Conservation (phyloP, 2,888 invertebrate genomes). For the Caenorhabditis sp. region DNA sequence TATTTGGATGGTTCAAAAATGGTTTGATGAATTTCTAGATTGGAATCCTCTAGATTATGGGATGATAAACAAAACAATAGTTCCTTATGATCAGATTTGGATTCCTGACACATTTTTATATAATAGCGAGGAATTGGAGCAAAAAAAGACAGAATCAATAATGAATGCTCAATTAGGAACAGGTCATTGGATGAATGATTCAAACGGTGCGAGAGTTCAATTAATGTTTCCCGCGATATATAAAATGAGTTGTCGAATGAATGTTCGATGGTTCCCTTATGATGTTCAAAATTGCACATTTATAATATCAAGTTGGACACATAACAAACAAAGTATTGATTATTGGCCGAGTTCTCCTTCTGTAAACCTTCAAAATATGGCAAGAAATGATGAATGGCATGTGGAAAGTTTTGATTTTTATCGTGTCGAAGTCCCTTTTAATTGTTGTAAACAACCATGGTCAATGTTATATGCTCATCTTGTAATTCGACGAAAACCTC, state of each 20-base stretch:
- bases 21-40: conserved; percentile 73
- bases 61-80: conserved; percentile 71
- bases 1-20: conserved; percentile 72
- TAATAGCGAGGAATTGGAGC: conserved; percentile 67
- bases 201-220: conserved; percentile 61
- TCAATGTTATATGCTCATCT: conserved; percentile 69
- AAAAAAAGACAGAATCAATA: conserved; percentile 67
- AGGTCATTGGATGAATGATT: conserved; percentile 63
- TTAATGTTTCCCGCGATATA: conserved; percentile 71
- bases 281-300: conserved; percentile 68
- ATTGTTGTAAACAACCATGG: conserved; percentile 68
- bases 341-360: conserved; percentile 57
- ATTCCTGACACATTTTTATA: conserved; percentile 71
- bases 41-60: conserved; percentile 72
- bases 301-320: conserved; percentile 69
- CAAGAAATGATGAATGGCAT: conserved; percentile 69
- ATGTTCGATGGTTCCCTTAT: conserved; percentile 67
- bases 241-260: conserved; percentile 66
- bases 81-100: conserved; percentile 69
- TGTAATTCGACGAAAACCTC: conserved; percentile 66
- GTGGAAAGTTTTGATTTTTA: conserved; percentile 65
- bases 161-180: conserved; percentile 68
- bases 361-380: conserved; percentile 68
- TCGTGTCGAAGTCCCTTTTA: conserved; percentile 60
- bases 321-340: conserved; percentile 61